phyloP scores from a whole-genome alignment of 1,140 invertebrate genomes.

The Atta texana region DNA sequence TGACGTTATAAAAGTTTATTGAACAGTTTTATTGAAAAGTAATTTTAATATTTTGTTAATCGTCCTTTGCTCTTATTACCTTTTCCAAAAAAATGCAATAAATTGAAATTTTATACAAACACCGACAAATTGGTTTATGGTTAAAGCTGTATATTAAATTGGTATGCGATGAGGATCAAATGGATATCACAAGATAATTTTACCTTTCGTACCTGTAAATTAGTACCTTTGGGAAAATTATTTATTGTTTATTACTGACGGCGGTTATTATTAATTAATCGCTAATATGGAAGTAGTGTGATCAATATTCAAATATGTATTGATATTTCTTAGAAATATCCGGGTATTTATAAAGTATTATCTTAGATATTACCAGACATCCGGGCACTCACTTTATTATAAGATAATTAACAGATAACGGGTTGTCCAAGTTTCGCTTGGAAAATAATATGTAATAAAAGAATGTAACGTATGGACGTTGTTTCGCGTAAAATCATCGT shows the following conservation, averaged over 20 bases:
- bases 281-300: neutral
- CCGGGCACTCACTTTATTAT: slow-evolving; percentile 20
- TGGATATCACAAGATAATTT: neutral
- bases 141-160: too few relatives aligned
- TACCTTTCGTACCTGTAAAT: neutral
- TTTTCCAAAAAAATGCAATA: too few relatives aligned
- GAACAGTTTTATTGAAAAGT: too few relatives aligned
- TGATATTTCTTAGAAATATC: neutral
- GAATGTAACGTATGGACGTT: slow-evolving; percentile 10
- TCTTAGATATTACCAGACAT: slow-evolving; percentile 16
- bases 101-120: too few relatives aligned
- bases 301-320: neutral
- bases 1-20: too few relatives aligned
- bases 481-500: neutral
- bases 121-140: too few relatives aligned
- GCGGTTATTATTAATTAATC: neutral
- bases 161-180: too few relatives aligned
- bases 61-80: too few relatives aligned
- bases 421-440: neutral
- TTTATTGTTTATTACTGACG: slow-evolving; percentile 4
- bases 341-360: slow-evolving; percentile 5
- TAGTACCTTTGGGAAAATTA: neutral
- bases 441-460: slow-evolving; percentile 26
- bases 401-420: slow-evolving; percentile 16
- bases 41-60: too few relatives aligned